Evolutionary conservation across 2,888 invertebrate species (phyloP), one percentile per base, ranked within the genome.

Genomic region (Dascillus cervinus): DNA sequence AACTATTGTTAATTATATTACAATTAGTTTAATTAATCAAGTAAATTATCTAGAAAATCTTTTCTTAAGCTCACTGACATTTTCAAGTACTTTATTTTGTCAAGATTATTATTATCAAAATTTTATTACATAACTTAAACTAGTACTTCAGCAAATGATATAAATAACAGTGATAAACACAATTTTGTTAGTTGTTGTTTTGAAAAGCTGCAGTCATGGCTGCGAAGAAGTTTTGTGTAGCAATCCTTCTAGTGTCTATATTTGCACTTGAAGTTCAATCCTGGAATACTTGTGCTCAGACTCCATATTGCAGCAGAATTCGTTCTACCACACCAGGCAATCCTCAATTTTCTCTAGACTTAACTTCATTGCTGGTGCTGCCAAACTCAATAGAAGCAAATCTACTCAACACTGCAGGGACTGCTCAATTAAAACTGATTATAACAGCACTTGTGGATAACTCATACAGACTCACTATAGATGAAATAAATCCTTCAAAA

Each of bases 391-490:
- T 17, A 6, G 8, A 4, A 17, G 17, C 17, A 17, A 8, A 17
- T 8, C 8, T 17, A 8, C 4, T 8, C 8, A 17, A 17, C 17
- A 8, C 8, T 6, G 17, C 4, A 17, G 8, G 5, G 8, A 6
- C 17, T 6, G 17, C 4, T 6, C 5, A 6, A 17, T 4, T 34
- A 32, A 65, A 68, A 11, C 55, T 82, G 14, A 67, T 70, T 43
- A 50, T 87, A 13, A 73, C 73, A 25, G 76, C 78, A 0, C 58
- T 85, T 1, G 66, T 71, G 23, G 80, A 83, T 46, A 77, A 77
- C 31, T 83, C 79, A 4, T 82, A 87, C 56, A 71, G 88, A 10
- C 64, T 92, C 19, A 75, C 79, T 48, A 70, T 92, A 8, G 83
- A 86, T 56, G 92, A 94, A 57, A 75, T 79, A 11, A 73, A 75